phyloP scores from a whole-genome alignment of 2,888 invertebrate species.

The Ecliptopera silaceata region DNA sequence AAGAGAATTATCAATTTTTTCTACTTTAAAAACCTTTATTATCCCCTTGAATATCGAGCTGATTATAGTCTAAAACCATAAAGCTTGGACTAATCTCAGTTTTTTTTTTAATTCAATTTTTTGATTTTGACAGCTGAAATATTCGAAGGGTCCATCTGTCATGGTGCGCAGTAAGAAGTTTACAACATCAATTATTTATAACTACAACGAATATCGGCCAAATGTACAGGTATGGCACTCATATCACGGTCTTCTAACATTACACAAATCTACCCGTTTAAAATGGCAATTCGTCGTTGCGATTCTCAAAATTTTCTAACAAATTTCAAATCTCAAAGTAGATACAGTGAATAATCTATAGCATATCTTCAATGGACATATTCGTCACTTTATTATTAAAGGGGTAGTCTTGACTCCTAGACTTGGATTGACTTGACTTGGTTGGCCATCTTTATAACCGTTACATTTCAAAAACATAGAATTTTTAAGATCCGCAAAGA shows the following conservation, averaged over 20 bases:
- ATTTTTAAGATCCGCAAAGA: constrained; percentile 31
- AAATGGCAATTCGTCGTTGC: constrained; percentile 51
- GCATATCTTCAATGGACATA: no score
- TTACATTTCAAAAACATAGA: no score
- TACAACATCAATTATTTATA: constrained; percentile 42
- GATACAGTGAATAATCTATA: no score
- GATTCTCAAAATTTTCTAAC: constrained; percentile 19
- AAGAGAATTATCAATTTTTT: constrained; percentile 11
- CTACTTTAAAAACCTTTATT: constrained; percentile 8
- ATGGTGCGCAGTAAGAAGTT: constrained; percentile 57
- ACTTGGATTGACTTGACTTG: no score
- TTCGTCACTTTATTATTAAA: no score
- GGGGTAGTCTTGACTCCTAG: no score
- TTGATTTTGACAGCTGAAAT: constrained; percentile 11
- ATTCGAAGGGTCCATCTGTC: constrained; percentile 46
- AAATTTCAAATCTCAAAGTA: no score
- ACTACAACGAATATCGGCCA: constrained; percentile 53
- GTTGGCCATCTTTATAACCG: no score
- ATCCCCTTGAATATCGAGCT: constrained; percentile 22
- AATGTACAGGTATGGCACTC: constrained; percentile 67
- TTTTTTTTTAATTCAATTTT: not conserved
- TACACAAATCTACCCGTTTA: constrained; percentile 63
- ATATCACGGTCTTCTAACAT: constrained; percentile 65
- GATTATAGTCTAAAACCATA: not conserved
- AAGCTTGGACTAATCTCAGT: not conserved